These are phyloP conservation scores for Anhinga anhinga DNA, from an alignment of 2,113 vertebrate species.

Conservation along the genomic window DNA sequence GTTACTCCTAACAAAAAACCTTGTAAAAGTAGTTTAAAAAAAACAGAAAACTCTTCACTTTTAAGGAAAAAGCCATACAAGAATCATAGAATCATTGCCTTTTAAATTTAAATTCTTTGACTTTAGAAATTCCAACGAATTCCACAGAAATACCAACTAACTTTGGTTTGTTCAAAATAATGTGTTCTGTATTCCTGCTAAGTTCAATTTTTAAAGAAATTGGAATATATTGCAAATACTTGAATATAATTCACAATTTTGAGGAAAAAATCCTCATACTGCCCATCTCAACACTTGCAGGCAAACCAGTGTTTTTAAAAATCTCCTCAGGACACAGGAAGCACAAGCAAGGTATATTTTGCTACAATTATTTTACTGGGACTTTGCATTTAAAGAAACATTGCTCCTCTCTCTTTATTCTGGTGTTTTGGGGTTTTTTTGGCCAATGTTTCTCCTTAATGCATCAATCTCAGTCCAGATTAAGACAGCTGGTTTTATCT, in stretches of 20 bases:
- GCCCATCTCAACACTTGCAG: background rate
- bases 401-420: background rate
- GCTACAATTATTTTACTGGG: background rate
- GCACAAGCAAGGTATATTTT: background rate
- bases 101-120: background rate
- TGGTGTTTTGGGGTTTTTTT: background rate
- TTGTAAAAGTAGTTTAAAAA: background rate
- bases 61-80: background rate
- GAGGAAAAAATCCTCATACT: background rate
- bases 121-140: background rate
- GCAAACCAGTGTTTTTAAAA: background rate
- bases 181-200: background rate
- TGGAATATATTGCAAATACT: background rate
- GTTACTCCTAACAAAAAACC: background rate
- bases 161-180: background rate
- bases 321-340: background rate
- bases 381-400: background rate
- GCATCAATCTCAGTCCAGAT: background rate
- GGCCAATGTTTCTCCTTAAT: background rate
- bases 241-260: background rate
- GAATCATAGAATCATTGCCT: background rate
- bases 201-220: background rate
- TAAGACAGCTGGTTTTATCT: background rate
- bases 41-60: background rate
- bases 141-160: background rate